Evolutionary conservation across 2,888 invertebrate genomes (phyloP).

Genomic region (Eupithecia abbreviata): DNA sequence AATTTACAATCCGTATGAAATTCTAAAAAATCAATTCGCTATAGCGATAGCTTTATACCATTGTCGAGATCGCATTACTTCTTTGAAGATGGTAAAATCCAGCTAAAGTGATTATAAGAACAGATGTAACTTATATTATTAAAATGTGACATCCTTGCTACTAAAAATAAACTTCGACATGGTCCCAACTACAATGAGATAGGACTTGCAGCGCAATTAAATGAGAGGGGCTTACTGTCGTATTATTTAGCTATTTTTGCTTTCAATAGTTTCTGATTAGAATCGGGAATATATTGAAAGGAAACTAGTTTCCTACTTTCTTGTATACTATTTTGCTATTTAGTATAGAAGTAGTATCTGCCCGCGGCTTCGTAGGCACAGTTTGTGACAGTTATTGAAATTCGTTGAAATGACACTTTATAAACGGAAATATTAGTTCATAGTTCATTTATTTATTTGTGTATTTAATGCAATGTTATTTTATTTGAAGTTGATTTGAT

Average conservation of each 20-base stretch:
- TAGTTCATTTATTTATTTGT: no score
- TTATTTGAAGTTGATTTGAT: no score
- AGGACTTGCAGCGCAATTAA: constrained; percentile 36
- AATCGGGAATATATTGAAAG: constrained; percentile 13
- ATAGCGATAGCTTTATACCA: no score
- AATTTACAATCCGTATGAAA: no score
- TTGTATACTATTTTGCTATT: neutral
- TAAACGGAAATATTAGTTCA: no score
- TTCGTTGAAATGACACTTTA: no score
- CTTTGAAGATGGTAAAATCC: no score
- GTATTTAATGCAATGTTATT: no score
- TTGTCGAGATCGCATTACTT: no score
- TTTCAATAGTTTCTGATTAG: constrained; percentile 23
- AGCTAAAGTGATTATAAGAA: neutral
- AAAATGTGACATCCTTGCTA: constrained; percentile 18
- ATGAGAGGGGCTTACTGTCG: constrained; percentile 35
- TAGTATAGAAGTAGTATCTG: neutral
- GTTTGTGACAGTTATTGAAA: neutral
- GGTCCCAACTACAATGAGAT: constrained; percentile 18
- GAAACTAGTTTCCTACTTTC: neutral
- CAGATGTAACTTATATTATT: no score
- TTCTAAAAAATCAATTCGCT: no score
- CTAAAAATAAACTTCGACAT: constrained; percentile 19
- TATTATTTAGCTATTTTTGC: constrained; percentile 39
- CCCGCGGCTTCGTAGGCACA: neutral